Conservation (phyloP, 2,797 vertebrate genomes). For the Tadarida brasiliensis region DNA sequence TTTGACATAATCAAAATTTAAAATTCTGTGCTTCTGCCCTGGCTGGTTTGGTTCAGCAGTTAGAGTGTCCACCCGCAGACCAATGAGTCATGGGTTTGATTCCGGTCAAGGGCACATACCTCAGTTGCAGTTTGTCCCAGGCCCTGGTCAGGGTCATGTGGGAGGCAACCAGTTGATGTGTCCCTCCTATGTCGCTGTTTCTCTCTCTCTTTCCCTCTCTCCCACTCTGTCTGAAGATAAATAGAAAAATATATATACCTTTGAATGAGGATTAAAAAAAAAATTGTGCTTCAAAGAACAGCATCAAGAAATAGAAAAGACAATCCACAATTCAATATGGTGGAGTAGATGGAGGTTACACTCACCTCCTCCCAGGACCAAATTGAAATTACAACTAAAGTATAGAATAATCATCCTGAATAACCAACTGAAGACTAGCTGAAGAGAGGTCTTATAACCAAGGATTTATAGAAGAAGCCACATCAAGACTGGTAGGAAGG, state of each 20-base stretch:
- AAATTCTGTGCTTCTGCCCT: neutral
- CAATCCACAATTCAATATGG: neutral
- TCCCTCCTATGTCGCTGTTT: too few species aligned
- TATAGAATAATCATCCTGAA: neutral
- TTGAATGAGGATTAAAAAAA: too few species aligned
- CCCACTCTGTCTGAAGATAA: too few species aligned
- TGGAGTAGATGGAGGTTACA: neutral
- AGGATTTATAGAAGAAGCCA: neutral
- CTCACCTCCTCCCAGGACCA: neutral
- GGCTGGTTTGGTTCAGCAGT: too few species aligned
- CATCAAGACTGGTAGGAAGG: neutral
- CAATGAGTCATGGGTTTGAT: too few species aligned
- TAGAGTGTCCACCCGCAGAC: too few species aligned
- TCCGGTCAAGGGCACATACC: too few species aligned
- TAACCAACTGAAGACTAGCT: neutral
- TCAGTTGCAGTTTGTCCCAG: too few species aligned
- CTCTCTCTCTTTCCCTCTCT: too few species aligned
- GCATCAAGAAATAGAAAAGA: neutral
- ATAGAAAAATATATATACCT: too few species aligned
- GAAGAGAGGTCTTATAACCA: neutral
- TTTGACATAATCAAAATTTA: slow-evolving; percentile 8
- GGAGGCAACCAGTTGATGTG: too few species aligned
- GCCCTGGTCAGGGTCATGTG: too few species aligned
- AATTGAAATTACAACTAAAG: neutral
- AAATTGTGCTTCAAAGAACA: neutral